Conservation (phyloP, 1,140 invertebrate genomes). For the Gryon sp. region DNA sequence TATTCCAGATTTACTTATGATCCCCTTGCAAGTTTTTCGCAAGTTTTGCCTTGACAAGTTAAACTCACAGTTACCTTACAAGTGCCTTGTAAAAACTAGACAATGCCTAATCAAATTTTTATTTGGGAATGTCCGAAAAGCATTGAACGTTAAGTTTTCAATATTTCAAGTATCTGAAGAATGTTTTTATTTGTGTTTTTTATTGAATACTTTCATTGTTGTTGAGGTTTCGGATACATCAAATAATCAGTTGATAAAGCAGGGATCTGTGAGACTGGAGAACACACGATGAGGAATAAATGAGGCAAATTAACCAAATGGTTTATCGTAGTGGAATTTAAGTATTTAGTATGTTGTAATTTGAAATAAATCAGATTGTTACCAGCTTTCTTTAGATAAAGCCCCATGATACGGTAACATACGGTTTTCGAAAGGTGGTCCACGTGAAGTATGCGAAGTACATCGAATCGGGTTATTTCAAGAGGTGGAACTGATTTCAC, state of each 20-base stretch:
- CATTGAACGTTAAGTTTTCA: constrained; percentile 34
- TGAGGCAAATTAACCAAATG: constrained; percentile 4
- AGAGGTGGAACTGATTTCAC: constrained; percentile 66
- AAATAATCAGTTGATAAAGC: constrained; percentile 16
- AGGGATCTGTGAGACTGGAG: too few relatives aligned
- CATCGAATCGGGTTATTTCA: constrained; percentile 22
- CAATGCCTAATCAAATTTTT: too few relatives aligned
- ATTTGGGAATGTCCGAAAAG: too few relatives aligned
- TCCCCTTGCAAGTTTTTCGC: too few relatives aligned
- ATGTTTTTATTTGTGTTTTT: constrained; percentile 25
- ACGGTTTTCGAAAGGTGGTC: background rate
- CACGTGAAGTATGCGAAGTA: constrained; percentile 20
- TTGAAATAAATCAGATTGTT: constrained; percentile 33
- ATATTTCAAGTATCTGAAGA: constrained; percentile 25
- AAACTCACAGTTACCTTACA: too few relatives aligned
- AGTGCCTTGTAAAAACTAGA: too few relatives aligned
- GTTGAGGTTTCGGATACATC: constrained; percentile 6
- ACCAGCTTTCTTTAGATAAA: constrained; percentile 7
- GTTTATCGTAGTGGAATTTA: constrained; percentile 2
- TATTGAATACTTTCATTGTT: background rate
- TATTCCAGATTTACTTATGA: too few relatives aligned
- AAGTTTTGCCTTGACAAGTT: too few relatives aligned
- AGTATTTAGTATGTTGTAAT: constrained; percentile 18
- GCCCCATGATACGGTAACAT: constrained; percentile 30
- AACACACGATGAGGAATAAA: background rate